Percentiles rank a stretch among this genome's conserved stretches.
Conservation (phyloP, 2,888 invertebrate genomes). For the Ophioninae sp. region DNA sequence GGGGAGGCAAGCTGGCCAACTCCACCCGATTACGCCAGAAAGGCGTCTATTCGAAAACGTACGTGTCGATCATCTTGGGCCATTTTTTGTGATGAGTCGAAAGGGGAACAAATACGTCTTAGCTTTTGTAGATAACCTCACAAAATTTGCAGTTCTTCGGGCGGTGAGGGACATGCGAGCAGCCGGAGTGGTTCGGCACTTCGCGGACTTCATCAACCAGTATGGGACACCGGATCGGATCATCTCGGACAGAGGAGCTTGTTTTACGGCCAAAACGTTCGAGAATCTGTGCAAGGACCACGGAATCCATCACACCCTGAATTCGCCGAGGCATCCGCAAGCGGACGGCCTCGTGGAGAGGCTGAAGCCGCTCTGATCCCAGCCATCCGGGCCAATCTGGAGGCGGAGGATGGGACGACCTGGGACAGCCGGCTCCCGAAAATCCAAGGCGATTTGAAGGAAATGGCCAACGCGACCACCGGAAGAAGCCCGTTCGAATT, state of each 20-base stretch:
- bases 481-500: background rate
- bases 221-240: background rate
- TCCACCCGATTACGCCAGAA: slow-evolving; percentile 6
- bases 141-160: background rate
- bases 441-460: background rate
- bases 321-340: background rate
- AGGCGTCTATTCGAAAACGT: background rate
- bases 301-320: background rate
- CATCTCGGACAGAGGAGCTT: background rate
- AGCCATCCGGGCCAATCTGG: background rate
- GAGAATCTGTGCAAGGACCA: background rate
- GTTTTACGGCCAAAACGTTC: background rate
- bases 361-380: background rate
- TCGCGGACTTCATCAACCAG: background rate
- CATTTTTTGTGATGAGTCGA: background rate
- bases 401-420: background rate
- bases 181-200: background rate
- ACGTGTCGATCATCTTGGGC: background rate
- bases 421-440: background rate
- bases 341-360: background rate
- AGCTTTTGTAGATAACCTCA: background rate
- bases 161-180: background rate
- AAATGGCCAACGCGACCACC: background rate
- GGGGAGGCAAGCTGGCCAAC: background rate
- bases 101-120: slow-evolving; percentile 1